phyloP scores from a whole-genome alignment of 2,113 vertebrate genomes.

The Hiodon alosoides region DNA sequence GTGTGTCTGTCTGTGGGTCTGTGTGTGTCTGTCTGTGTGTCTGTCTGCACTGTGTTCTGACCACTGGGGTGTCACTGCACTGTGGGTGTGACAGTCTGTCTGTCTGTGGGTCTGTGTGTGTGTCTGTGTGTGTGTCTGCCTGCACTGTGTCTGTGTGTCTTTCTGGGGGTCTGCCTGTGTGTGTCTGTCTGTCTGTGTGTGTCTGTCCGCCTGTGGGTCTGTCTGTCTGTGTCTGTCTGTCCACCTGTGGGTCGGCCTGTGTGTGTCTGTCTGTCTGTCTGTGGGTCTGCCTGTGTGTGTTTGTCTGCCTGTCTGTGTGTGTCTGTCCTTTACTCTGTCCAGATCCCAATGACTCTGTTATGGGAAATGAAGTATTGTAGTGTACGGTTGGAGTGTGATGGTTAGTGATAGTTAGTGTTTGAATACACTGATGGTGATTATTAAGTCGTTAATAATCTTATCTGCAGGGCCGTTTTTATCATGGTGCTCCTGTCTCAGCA shows the following conservation, averaged over 20 bases:
- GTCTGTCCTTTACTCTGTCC: not conserved
- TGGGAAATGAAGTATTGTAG: no score
- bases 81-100: conserved; percentile 54
- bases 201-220: not conserved
- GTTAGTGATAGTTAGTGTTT: no score
- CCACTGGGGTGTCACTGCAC: conserved; percentile 68
- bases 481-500: conserved; percentile 70
- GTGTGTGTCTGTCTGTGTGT: not conserved
- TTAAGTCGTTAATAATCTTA: conserved; percentile 7
- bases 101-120: not conserved
- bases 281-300: not conserved
- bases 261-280: not conserved
- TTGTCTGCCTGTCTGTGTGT: not conserved
- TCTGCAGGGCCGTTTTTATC: conserved; percentile 63
- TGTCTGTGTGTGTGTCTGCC: conserved; percentile 18
- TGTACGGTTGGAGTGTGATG: no score
- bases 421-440: not conserved
- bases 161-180: not conserved
- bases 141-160: no score
- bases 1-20: not conserved
- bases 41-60: conserved; percentile 5
- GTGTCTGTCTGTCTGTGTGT: not conserved
- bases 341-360: no score
- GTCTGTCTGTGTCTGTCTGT: no score
- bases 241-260: no score